Base-by-base conservation (phyloP, 2,888 invertebrate species). In the Eristalis arbustorum region DNA sequence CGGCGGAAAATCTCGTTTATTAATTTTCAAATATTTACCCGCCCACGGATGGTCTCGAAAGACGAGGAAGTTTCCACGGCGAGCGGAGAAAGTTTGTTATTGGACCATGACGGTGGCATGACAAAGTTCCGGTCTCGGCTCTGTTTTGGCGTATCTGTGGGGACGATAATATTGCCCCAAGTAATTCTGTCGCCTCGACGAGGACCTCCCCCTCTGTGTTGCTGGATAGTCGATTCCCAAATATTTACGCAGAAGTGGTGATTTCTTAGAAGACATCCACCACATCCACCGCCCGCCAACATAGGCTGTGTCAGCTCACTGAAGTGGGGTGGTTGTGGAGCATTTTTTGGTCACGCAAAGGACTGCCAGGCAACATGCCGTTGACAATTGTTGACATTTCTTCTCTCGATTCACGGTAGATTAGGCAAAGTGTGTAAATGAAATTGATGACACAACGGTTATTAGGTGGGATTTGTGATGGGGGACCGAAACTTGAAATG, bases 1-100 rank as follows among this genome's bases (percentile, higher is more conserved):
- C 68, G 66, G 85, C 73, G 77, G 77, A 81, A 81, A 77, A 81
- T 81, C 81, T 85, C 81, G 81, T 85, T 85, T 85, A 81, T 81
- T 85, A 85, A 85, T 85, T 85, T 85, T 85, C 85, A 85, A 85
- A 85, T 85, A 85, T 85, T 81, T 85, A 82, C 81, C 68, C 84
- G 81, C 72, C 81, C 77, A 66, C 73, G 75, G 56, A 18, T n/a
- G 8, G 71, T 66, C 69, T 31, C 49, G 25, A 61, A 80, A 37
- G 75, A 71, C 34, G 57, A 31, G 2, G 77, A 81, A 81, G 57
- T 82, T 85, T 80, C 62, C 23, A 68, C 57, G 49, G 72, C 63
- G 56, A 80, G 72, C 34, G 49, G 72, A 64, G 56, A 80, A 80
- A 84, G 80, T 80, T 80, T 84, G 5, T 28, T 76, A 57, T 57